Base-by-base conservation (phyloP, 2,113 vertebrate species). In the human (Homo sapiens) region DNA sequence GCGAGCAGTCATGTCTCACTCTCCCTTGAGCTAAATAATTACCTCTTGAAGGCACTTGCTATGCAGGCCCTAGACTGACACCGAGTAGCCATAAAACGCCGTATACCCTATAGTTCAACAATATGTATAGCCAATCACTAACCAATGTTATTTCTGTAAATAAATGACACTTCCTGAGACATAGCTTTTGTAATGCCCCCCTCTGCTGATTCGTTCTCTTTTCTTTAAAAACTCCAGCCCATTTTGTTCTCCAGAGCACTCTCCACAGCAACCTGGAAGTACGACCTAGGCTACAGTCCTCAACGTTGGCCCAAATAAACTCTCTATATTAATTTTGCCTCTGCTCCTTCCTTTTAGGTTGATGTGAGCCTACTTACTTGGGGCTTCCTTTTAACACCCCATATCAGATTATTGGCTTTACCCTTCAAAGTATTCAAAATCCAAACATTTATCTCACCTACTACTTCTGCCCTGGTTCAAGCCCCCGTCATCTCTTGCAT, bases 401-500 rank as follows among this genome's bases (percentile, higher is more conserved):
- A 18, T 48, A 23, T 50, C 38, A 76, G 48, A 81, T 81, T 57
- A 32, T 3, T 80, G n/a, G 50, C 45, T 79, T 27, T 81, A 52
- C 23, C n/a, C 40, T 70, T 72, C 52, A 61, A 89, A 85, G 23
- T n/a, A 88, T 78, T 92, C n/a, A 93, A 82, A 96, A 35, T 83
- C 38, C 81, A 61, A 14, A 45, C n/a, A 43, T 57, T 81, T 59
- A 43, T 64, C 84, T 57, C 6, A n/a, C 48, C 38, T 73, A 18
- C 40, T 50, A 59, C 86, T 48, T 73, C 81, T 32, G 48, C 59
- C 32, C 57, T 61, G 2, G 30, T 70, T 85, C 32, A 76, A 66
- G 78, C 8, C 59, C 20, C 48, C 4, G 4, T 75, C 55, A 59
- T 80, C 14, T 73, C 52, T 70, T 90, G 16, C 48, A 48, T 78